phyloP scores from a whole-genome alignment of 2,888 invertebrate species.

The Cataglyphis livida region DNA sequence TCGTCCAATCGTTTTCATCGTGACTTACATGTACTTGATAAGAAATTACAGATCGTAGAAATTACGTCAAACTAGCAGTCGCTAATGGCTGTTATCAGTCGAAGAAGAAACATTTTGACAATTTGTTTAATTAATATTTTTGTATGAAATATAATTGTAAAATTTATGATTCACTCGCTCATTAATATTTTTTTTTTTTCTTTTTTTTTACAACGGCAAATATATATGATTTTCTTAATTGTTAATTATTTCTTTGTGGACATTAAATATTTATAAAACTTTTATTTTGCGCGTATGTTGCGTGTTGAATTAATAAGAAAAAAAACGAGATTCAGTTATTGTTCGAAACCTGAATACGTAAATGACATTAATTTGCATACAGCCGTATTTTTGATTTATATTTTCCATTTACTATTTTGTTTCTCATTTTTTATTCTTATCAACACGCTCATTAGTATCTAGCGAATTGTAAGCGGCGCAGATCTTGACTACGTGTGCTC shows the following conservation, averaged over 20 bases:
- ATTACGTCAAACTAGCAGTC: slow-evolving; percentile 52
- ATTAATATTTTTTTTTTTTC: background rate
- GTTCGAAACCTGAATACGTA: slow-evolving; percentile 17
- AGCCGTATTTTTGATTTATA: background rate
- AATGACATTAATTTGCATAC: slow-evolving; percentile 23
- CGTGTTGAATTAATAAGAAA: slow-evolving; percentile 22
- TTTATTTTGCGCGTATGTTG: slow-evolving; percentile 4
- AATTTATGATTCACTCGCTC: slow-evolving; percentile 11
- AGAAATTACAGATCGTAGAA: slow-evolving; percentile 68
- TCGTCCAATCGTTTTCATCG: slow-evolving; percentile 67
- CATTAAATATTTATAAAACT: slow-evolving; percentile 4
- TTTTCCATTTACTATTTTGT: background rate
- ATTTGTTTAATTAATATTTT: slow-evolving; percentile 34
- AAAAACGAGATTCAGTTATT: slow-evolving; percentile 2
- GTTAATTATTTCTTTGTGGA: slow-evolving; percentile 1
- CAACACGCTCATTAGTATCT: slow-evolving; percentile 38
- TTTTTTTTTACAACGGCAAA: background rate
- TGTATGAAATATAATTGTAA: slow-evolving; percentile 2
- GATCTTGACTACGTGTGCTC: slow-evolving; percentile 59
- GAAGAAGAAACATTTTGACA: slow-evolving; percentile 10
- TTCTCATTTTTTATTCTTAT: slow-evolving; percentile 56
- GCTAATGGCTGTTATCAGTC: slow-evolving; percentile 12
- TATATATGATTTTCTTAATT: slow-evolving; percentile 14
- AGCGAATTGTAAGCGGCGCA: slow-evolving; percentile 29
- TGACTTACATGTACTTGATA: slow-evolving; percentile 59